These are phyloP conservation scores for Solenopsis fugax DNA, from an alignment of 1,140 invertebrate species.

Conservation along the genomic window DNA sequence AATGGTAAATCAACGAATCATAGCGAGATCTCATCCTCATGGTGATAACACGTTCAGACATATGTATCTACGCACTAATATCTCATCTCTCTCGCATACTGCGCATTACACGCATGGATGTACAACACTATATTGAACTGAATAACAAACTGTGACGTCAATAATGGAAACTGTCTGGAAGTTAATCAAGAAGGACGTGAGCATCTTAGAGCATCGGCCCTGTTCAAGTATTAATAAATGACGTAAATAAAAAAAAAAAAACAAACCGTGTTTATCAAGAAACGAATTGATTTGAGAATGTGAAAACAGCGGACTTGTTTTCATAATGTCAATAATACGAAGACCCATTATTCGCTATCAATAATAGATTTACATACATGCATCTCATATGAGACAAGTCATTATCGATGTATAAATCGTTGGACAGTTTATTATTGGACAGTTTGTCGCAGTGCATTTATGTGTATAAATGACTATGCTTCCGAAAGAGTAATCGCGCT, in stretches of 20 bases:
- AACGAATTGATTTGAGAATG: neutral
- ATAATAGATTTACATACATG: slow-evolving; percentile 56
- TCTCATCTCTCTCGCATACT: neutral
- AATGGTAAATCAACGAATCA: slow-evolving; percentile 60
- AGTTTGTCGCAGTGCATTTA: slow-evolving; percentile 40
- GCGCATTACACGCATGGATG: neutral
- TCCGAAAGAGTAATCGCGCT: neutral
- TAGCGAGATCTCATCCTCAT: slow-evolving; percentile 28
- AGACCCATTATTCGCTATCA: neutral
- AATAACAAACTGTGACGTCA: neutral
- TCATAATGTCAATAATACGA: neutral
- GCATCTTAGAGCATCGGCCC: neutral
- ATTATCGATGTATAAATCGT: slow-evolving; percentile 72
- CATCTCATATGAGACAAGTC: slow-evolving; percentile 56
- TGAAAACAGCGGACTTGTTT: neutral
- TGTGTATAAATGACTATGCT: slow-evolving; percentile 23
- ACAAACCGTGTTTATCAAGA: neutral
- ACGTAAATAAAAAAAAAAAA: neutral
- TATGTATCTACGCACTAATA: slow-evolving; percentile 29
- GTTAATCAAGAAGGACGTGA: neutral
- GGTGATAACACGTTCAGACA: slow-evolving; percentile 8
- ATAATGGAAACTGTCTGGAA: slow-evolving; percentile 5
- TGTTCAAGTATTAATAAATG: neutral
- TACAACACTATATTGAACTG: neutral
- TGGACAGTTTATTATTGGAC: slow-evolving; percentile 73